Evolutionary conservation across 2,797 vertebrate species (phyloP).

Genomic region (Gymnothorax javanicus): DNA sequence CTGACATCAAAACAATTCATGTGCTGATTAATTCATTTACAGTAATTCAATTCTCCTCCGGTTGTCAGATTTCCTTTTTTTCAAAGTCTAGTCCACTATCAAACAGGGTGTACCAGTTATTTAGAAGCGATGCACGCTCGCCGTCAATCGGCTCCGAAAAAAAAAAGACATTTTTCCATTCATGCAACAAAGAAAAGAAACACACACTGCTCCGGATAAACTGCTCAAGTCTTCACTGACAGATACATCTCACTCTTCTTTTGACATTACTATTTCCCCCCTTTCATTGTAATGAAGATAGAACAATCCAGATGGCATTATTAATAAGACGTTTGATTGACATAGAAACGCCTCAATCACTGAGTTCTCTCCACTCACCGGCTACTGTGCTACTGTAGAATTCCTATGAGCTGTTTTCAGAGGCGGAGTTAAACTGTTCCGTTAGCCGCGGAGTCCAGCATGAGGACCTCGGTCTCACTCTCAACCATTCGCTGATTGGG

Average conservation of each 20-base stretch:
- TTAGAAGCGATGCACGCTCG: neutral
- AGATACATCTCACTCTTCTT: neutral
- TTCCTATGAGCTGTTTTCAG: conserved; percentile 11
- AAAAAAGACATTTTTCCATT: neutral
- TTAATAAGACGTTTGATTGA: conserved; percentile 16
- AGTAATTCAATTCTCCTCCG: conserved; percentile 19
- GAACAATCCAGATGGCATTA: conserved; percentile 21
- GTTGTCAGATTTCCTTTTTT: conserved; percentile 27
- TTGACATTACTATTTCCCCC: neutral
- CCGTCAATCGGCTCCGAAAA: neutral
- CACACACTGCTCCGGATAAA: neutral
- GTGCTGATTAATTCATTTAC: neutral
- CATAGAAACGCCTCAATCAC: conserved; percentile 18
- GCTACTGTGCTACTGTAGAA: neutral
- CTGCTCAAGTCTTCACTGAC: neutral
- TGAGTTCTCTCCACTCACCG: neutral
- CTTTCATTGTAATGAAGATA: conserved; percentile 11
- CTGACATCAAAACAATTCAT: neutral
- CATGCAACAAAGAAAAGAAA: neutral
- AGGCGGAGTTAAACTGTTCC: conserved; percentile 16
- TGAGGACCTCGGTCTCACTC: neutral
- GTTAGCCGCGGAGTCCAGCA: neutral
- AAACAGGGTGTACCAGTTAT: neutral
- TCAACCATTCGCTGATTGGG: neutral
- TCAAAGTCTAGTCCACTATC: conserved; percentile 13